Conservation (phyloP, 2,797 vertebrate genomes). For the Poecile montanus region DNA sequence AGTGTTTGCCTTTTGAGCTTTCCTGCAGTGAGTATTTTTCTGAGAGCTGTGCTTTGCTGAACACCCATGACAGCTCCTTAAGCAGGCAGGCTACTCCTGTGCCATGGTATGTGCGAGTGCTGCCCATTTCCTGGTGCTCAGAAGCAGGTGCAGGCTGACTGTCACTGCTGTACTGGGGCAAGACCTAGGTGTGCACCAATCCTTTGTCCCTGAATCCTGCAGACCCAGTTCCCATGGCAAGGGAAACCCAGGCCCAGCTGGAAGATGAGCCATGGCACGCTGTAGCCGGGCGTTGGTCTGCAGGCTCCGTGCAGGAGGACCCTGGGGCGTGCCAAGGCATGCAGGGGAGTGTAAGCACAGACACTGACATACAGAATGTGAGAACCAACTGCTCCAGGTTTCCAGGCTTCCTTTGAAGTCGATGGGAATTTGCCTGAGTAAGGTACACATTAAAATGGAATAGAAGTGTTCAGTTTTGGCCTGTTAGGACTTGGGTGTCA, state of each 20-base stretch:
- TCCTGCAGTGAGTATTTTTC: background rate
- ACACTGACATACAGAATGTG: background rate
- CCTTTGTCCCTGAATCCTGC: background rate
- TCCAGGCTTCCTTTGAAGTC: conserved; percentile 49
- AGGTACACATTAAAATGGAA: background rate
- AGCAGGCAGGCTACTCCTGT: background rate
- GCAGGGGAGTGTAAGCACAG: background rate
- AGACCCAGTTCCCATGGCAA: background rate
- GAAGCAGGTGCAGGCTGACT: background rate
- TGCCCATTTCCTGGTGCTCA: background rate
- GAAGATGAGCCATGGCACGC: background rate
- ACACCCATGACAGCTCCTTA: background rate
- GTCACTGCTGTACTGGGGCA: background rate
- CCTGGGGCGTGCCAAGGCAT: background rate
- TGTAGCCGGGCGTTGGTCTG: background rate
- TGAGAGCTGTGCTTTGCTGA: background rate
- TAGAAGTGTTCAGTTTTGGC: background rate
- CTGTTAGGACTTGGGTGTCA: conserved; percentile 42
- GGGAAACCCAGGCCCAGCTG: background rate
- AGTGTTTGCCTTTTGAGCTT: background rate
- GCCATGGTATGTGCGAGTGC: background rate
- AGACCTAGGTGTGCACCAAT: background rate
- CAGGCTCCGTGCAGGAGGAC: background rate
- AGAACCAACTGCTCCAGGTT: conserved; percentile 13
- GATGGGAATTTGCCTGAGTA: conserved; percentile 19